A percentile compares a stretch with the other conserved stretches of the same genome.
These are phyloP conservation scores for Acanthosoma haemorrhoidale DNA, from an alignment of 2,888 invertebrate genomes.

Conservation along the genomic window DNA sequence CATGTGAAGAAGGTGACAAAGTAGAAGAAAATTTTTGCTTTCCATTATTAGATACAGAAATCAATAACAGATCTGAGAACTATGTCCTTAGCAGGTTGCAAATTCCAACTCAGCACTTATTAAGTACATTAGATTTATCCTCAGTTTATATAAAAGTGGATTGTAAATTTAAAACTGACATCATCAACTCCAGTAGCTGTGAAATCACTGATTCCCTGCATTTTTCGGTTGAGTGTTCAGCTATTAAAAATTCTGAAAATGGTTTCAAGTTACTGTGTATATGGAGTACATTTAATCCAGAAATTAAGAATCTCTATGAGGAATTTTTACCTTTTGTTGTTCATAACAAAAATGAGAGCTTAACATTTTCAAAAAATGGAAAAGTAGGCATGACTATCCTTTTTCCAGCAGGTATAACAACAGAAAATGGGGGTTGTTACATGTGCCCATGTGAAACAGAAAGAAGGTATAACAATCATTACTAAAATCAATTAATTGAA, in stretches of 20 bases:
- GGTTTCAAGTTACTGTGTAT: background rate
- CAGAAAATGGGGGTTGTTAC: background rate
- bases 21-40: slow-evolving; percentile 21
- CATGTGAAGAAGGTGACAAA: slow-evolving; percentile 24
- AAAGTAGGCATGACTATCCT: background rate
- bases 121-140: background rate
- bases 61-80: background rate
- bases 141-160: background rate
- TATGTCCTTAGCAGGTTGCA: background rate
- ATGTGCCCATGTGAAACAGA: background rate
- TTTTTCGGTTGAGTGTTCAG: background rate
- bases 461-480: background rate
- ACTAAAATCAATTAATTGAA: background rate
- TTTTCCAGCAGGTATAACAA: background rate
- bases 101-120: background rate
- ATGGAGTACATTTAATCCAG: background rate
- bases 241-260: background rate
- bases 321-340: background rate
- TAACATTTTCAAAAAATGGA: background rate
- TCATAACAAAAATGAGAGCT: background rate
- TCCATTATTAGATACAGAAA: background rate
- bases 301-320: background rate
- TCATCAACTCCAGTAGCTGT: background rate
- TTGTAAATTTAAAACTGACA: background rate
- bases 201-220: background rate